Evolutionary conservation across 2,797 vertebrate species (phyloP).

Genomic region (Chelonia mydas): DNA sequence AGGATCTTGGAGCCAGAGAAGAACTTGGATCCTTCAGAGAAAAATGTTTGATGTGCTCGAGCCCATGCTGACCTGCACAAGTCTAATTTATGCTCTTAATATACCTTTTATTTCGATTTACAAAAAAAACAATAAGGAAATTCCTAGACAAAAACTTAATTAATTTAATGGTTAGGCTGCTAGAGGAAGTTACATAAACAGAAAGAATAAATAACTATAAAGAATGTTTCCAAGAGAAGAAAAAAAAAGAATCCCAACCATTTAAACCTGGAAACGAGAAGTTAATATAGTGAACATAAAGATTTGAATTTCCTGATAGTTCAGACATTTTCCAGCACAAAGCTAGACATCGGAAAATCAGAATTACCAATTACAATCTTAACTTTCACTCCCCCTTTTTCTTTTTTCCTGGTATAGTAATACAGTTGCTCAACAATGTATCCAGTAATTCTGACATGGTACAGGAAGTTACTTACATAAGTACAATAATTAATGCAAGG

Average conservation of each 20-base stretch:
- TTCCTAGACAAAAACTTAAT: slow-evolving; percentile 61
- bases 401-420: slow-evolving; percentile 57
- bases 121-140: slow-evolving; percentile 33
- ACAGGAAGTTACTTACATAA: slow-evolving; percentile 67
- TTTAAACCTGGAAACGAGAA: slow-evolving; percentile 67
- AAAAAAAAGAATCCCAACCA: slow-evolving; percentile 38
- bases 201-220: slow-evolving; percentile 50
- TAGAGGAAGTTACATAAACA: slow-evolving; percentile 70
- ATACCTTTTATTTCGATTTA: slow-evolving; percentile 45
- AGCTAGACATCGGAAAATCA: slow-evolving; percentile 70
- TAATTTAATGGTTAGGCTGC: slow-evolving; percentile 63
- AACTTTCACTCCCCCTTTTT: slow-evolving; percentile 56
- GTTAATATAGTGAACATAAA: slow-evolving; percentile 65
- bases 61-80: slow-evolving; percentile 10
- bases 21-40: slow-evolving; percentile 10
- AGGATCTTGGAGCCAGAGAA: background rate
- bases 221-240: slow-evolving; percentile 61
- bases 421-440: slow-evolving; percentile 51
- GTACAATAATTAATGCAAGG: slow-evolving; percentile 64
- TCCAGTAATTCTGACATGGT: slow-evolving; percentile 45
- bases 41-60: slow-evolving; percentile 9
- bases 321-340: slow-evolving; percentile 71
- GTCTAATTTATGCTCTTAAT: background rate
- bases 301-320: slow-evolving; percentile 71
- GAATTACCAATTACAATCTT: slow-evolving; percentile 68